A percentile compares a stretch with the other conserved stretches of the same genome.
These are phyloP conservation scores for Neomorphus geoffroyi DNA, from an alignment of 2,797 vertebrate genomes.

Conservation along the genomic window DNA sequence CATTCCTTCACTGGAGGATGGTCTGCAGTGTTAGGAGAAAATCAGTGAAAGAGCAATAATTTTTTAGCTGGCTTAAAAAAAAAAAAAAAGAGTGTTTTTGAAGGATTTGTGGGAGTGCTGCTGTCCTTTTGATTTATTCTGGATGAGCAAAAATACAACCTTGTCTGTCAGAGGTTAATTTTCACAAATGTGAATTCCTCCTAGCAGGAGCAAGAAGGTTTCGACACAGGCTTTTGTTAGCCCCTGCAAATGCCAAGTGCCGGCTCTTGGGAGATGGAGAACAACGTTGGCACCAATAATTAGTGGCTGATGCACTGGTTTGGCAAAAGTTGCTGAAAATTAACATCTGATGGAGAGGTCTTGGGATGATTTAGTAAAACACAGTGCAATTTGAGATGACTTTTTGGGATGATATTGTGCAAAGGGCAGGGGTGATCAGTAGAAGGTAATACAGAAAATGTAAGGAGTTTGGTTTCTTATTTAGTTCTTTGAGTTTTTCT, in stretches of 20 bases:
- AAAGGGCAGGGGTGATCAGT: not conserved
- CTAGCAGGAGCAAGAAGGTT: not conserved
- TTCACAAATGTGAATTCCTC: conserved; percentile 28
- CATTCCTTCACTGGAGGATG: not conserved
- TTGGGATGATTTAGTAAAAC: conserved; percentile 14
- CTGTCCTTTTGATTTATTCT: not conserved
- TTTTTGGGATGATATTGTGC: not conserved
- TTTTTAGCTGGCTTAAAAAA: not conserved
- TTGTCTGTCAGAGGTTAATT: conserved; percentile 2
- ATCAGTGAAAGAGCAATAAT: not conserved
- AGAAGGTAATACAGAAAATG: not conserved
- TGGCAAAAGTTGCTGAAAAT: conserved; percentile 29
- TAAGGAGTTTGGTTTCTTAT: not conserved
- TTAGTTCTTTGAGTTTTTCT: not conserved
- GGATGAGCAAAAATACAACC: not conserved
- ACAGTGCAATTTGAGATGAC: not conserved
- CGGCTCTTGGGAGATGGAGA: conserved; percentile 33
- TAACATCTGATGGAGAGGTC: not conserved
- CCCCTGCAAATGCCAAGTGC: conserved; percentile 16
- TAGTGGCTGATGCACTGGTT: conserved; percentile 8
- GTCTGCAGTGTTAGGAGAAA: not conserved
- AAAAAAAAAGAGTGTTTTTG: not conserved
- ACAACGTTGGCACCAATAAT: conserved; percentile 45
- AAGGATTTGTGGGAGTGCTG: not conserved
- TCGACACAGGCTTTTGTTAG: conserved; percentile 33